phyloP scores from a whole-genome alignment of 2,797 vertebrate genomes.

The Acanthiza pusilla region DNA sequence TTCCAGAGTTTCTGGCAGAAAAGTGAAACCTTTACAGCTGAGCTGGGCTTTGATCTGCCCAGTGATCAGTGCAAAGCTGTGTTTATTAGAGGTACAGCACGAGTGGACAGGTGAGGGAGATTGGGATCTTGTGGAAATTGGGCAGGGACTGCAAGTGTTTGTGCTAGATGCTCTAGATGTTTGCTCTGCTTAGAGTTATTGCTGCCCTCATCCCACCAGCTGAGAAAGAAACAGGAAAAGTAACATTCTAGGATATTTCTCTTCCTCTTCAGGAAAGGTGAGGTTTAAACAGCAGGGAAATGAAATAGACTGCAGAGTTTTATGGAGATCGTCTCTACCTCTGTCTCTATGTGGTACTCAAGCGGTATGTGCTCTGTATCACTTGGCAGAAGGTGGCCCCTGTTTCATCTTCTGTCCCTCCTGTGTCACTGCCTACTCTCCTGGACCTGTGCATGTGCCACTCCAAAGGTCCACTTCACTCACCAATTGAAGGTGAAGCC shows the following conservation, averaged over 20 bases:
- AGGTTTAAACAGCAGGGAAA: neutral
- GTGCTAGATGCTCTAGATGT: neutral
- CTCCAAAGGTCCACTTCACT: neutral
- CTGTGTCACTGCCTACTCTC: neutral
- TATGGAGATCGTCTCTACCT: neutral
- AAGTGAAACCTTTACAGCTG: neutral
- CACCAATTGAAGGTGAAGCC: neutral
- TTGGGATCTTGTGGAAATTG: neutral
- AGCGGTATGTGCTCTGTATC: neutral
- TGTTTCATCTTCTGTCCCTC: neutral
- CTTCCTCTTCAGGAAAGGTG: neutral
- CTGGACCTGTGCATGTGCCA: accelerated
- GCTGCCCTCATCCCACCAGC: neutral
- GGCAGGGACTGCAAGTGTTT: neutral
- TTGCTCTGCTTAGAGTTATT: neutral
- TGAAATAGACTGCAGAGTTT: neutral
- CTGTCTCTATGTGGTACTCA: neutral
- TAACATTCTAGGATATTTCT: neutral
- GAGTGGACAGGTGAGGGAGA: neutral
- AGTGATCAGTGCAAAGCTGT: neutral
- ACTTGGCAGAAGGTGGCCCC: neutral
- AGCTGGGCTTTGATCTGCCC: neutral
- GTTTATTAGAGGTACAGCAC: neutral
- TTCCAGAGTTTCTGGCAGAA: neutral
- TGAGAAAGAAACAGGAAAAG: neutral